Evolutionary conservation across 2,113 vertebrate genomes (phyloP).

Genomic region (Lucifuga dentata): DNA sequence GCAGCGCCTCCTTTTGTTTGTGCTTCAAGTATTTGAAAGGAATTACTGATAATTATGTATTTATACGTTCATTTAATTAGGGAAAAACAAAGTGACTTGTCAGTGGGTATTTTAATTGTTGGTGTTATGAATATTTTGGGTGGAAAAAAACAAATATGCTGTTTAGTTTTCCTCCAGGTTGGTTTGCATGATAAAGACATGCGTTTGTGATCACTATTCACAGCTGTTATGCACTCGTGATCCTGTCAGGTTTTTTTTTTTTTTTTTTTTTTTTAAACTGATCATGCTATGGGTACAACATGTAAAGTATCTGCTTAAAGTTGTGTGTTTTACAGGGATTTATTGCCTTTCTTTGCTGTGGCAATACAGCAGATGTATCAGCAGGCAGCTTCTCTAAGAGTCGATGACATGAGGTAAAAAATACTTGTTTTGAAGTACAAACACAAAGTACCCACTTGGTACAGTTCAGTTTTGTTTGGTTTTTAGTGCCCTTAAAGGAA

Average conservation of each 20-base stretch:
- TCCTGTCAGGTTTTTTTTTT: conserved; percentile 52
- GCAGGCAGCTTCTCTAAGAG: too few species aligned
- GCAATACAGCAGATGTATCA: conserved; percentile 38
- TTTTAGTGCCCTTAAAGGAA: conserved; percentile 42
- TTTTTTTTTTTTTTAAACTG: too few species aligned
- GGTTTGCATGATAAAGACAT: conserved; percentile 68
- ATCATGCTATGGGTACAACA: conserved; percentile 48
- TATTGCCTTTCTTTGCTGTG: conserved; percentile 47
- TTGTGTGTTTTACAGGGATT: too few species aligned
- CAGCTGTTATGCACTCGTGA: conserved; percentile 61
- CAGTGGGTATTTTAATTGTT: conserved; percentile 56
- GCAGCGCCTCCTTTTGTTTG: conserved; percentile 46
- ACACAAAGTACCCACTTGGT: conserved; percentile 20
- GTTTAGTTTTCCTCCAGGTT: conserved; percentile 46
- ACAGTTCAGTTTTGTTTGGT: conserved; percentile 32
- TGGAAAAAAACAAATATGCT: conserved; percentile 34
- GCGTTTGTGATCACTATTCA: conserved; percentile 56
- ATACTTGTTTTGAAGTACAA: too few species aligned
- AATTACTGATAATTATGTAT: conserved; percentile 66
- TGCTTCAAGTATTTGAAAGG: conserved; percentile 71
- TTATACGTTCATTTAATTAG: conserved; percentile 58
- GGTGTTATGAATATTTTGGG: conserved; percentile 60
- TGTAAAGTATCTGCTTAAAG: conserved; percentile 37
- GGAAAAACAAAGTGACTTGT: conserved; percentile 45
- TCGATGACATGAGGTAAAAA: too few species aligned